Evolutionary conservation across 1,140 invertebrate genomes (phyloP).

Genomic region (Neodiprion lecontei): DNA sequence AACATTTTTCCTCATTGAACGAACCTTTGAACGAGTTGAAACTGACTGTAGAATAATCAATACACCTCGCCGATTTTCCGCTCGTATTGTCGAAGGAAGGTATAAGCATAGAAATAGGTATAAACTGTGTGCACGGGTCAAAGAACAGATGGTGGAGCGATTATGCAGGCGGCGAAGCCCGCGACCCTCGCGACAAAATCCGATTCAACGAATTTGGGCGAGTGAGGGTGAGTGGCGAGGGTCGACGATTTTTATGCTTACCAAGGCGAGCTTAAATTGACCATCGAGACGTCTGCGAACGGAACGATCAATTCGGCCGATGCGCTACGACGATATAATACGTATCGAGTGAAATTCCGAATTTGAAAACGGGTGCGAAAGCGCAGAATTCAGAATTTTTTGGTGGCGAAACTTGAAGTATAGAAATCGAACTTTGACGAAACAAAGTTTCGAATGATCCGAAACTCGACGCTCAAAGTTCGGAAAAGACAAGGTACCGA

Average conservation of each 20-base stretch:
- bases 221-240: neutral
- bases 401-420: neutral
- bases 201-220: neutral
- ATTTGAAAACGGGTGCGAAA: neutral
- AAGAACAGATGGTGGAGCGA: neutral
- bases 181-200: neutral
- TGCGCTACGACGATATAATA: too few species aligned
- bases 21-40: too few species aligned
- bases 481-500: too few species aligned
- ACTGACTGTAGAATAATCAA: too few species aligned
- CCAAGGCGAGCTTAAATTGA: neutral
- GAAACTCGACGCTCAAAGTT: too few species aligned
- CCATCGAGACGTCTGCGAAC: neutral
- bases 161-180: neutral
- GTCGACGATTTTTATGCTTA: constrained; percentile 1
- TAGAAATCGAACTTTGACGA: neutral
- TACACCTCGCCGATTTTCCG: too few species aligned
- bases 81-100: too few species aligned
- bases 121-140: neutral
- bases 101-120: too few species aligned
- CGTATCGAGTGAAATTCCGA: neutral
- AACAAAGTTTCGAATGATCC: neutral
- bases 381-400: neutral
- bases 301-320: neutral
- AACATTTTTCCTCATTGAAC: too few species aligned